Evolutionary conservation across 1,140 invertebrate species (phyloP).

Genomic region (silkworm (Bombyx mori)): ASM3026992v2 NC_085122.1:4586501-4587000

Average conservation of each 20-base stretch:
- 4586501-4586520: too few species aligned
- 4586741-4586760: background rate
- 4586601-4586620: too few species aligned
- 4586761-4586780: background rate
- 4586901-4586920: slow-evolving; percentile 59
- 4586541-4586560: too few species aligned
- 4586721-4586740: background rate
- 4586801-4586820: too few species aligned
- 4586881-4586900: slow-evolving; percentile 73
- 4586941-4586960: slow-evolving; percentile 70
- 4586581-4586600: too few species aligned
- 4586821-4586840: slow-evolving; percentile 66
- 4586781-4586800: background rate
- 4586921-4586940: slow-evolving; percentile 72
- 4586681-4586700: too few species aligned
- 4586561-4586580: too few species aligned
- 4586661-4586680: too few species aligned
- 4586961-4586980: slow-evolving; percentile 71
- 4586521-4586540: too few species aligned
- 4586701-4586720: too few species aligned
- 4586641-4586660: too few species aligned
- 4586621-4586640: too few species aligned
- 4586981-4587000: slow-evolving; percentile 73
- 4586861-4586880: slow-evolving; percentile 75
- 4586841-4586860: slow-evolving; percentile 77